These are phyloP conservation scores for Pontoporia blainvillei DNA, from an alignment of 2,113 vertebrate species.

Conservation along the genomic window DNA sequence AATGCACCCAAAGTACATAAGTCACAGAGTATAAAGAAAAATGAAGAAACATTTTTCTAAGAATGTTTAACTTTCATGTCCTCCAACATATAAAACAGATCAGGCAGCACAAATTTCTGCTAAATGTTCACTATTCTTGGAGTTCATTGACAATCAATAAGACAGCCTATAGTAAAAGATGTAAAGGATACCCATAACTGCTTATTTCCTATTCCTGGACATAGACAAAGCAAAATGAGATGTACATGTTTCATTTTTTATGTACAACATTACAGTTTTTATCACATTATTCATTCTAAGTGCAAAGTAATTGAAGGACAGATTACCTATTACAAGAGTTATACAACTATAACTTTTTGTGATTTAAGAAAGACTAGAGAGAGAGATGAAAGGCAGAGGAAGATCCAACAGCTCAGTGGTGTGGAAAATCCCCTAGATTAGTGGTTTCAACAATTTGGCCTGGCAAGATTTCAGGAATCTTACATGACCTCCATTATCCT, in stretches of 20 bases:
- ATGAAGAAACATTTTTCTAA: not conserved
- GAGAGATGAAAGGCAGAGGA: not conserved
- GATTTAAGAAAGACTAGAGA: not conserved
- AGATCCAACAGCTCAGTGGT: not conserved
- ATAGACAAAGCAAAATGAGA: slow-evolving; percentile 9
- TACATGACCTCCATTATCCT: not conserved
- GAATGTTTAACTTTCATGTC: not conserved
- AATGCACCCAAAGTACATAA: not conserved
- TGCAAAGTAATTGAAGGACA: not conserved
- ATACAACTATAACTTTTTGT: not conserved
- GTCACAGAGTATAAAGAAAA: not conserved
- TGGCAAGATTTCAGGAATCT: not conserved
- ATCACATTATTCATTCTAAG: not conserved
- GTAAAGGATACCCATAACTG: not conserved
- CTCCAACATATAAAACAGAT: not conserved
- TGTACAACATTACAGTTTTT: not conserved
- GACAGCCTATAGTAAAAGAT: not conserved
- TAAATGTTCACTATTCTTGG: not conserved
- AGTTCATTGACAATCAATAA: not conserved
- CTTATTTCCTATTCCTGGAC: not conserved
- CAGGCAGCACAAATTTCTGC: not conserved
- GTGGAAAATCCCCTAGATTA: not conserved
- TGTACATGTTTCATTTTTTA: not conserved
- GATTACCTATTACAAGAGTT: not conserved
- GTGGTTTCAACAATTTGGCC: not conserved